A percentile compares a stretch with the other conserved stretches of the same genome.
Evolutionary conservation across 2,113 vertebrate genomes (phyloP).

Genomic region (Lophotis ruficrista): DNA sequence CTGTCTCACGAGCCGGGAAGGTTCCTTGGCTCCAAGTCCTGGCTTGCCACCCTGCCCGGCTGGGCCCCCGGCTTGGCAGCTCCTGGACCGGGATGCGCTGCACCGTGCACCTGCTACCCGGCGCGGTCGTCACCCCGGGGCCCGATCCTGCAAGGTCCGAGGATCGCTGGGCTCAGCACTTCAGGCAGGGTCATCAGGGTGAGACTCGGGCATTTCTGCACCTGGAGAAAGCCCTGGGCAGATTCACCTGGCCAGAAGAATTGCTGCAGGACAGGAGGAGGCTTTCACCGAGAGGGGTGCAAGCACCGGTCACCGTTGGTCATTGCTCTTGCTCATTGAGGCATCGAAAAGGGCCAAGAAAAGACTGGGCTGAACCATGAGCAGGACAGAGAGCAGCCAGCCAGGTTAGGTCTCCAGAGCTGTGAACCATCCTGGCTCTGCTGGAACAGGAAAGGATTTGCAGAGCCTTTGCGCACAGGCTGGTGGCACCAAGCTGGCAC

Average conservation of each 20-base stretch:
- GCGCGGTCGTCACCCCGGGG: accelerated
- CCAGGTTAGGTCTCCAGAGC: not conserved
- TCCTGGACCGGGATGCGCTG: not conserved
- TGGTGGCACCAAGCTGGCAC: not conserved
- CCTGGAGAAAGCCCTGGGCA: not conserved
- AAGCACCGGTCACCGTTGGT: accelerated
- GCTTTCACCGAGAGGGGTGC: accelerated
- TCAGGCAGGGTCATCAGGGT: not conserved
- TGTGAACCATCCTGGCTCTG: not conserved
- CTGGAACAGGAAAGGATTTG: not conserved
- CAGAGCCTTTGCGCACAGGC: accelerated
- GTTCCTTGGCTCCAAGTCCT: not conserved
- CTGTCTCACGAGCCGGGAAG: not conserved
- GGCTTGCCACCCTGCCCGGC: not conserved
- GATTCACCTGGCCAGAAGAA: not conserved
- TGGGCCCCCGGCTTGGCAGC: not conserved
- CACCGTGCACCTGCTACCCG: not conserved
- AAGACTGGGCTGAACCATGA: not conserved
- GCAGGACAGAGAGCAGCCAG: not conserved
- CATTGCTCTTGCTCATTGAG: not conserved
- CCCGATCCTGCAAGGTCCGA: not conserved
- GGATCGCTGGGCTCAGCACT: not conserved
- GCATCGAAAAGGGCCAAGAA: not conserved
- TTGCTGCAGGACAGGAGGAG: not conserved
- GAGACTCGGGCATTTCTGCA: not conserved